Conservation (phyloP, 2,113 vertebrate genomes). For the Seriola aureovittata region DNA sequence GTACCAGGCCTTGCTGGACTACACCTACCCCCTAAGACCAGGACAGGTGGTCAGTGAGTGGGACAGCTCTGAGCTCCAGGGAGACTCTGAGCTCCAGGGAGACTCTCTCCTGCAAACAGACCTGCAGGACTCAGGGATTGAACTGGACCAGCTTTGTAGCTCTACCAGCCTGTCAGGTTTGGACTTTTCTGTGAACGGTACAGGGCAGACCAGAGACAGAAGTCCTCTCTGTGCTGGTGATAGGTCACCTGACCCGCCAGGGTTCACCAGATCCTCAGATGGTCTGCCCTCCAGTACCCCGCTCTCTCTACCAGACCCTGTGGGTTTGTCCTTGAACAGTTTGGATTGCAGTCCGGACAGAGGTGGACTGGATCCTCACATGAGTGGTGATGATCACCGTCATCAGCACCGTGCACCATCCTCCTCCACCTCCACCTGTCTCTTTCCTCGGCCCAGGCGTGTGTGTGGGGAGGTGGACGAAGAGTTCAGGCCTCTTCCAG, state of each 20-base stretch:
- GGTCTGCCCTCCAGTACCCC: slow-evolving; percentile 52
- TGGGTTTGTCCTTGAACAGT: slow-evolving; percentile 56
- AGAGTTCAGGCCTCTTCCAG: slow-evolving; percentile 90
- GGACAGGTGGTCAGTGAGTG: slow-evolving; percentile 68
- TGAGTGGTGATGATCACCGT: neutral
- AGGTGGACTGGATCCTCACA: neutral
- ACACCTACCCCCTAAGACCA: slow-evolving; percentile 92
- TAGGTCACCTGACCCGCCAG: slow-evolving; percentile 58
- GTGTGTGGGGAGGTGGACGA: slow-evolving; percentile 83
- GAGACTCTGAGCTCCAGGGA: slow-evolving; percentile 27
- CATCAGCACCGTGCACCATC: slow-evolving; percentile 7
- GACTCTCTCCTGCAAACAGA: slow-evolving; percentile 63
- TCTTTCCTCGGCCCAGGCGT: slow-evolving; percentile 71
- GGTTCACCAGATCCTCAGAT: slow-evolving; percentile 42
- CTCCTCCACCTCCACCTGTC: slow-evolving; percentile 42
- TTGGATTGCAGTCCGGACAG: neutral
- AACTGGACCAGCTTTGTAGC: slow-evolving; percentile 86
- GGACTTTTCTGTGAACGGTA: slow-evolving; percentile 28
- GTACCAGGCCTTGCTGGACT: slow-evolving; percentile 93
- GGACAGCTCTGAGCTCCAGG: slow-evolving; percentile 14
- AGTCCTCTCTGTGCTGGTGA: neutral
- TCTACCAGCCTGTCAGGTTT: slow-evolving; percentile 78
- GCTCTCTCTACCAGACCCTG: slow-evolving; percentile 51
- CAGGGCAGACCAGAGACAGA: slow-evolving; percentile 16
- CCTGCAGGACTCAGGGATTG: slow-evolving; percentile 91